These are phyloP conservation scores for Tadarida brasiliensis DNA, from an alignment of 2,797 vertebrate genomes.

Conservation along the genomic window DNA sequence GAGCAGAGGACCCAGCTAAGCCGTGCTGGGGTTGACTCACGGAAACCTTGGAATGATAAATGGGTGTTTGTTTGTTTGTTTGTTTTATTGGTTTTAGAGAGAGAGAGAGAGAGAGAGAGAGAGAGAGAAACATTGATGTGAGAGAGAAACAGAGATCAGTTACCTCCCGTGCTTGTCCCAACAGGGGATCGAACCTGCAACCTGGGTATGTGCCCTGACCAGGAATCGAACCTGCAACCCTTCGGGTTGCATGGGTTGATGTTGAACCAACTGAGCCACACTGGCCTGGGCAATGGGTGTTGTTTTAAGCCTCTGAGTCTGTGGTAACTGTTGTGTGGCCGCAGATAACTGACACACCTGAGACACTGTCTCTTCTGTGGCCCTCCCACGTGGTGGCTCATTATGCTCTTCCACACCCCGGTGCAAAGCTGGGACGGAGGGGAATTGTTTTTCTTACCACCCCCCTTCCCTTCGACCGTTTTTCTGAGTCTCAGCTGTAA, in stretches of 20 bases:
- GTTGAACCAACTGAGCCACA: too few relatives aligned
- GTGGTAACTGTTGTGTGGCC: neutral
- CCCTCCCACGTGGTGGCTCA: neutral
- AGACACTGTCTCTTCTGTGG: neutral
- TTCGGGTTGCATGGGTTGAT: too few relatives aligned
- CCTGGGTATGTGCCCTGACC: too few relatives aligned
- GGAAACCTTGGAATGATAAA: neutral
- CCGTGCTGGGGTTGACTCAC: neutral
- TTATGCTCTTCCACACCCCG: neutral
- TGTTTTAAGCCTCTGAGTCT: neutral
- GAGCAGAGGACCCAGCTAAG: neutral
- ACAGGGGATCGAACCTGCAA: too few relatives aligned
- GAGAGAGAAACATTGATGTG: too few relatives aligned
- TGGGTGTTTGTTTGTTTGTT: too few relatives aligned
- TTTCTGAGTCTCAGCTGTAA: neutral
- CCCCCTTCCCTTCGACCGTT: neutral
- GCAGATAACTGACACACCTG: neutral
- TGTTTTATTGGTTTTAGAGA: too few relatives aligned
- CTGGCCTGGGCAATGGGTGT: neutral
- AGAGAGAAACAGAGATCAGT: too few relatives aligned
- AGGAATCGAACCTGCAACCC: too few relatives aligned
- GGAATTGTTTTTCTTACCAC: neutral
- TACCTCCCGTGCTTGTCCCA: too few relatives aligned
- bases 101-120: too few relatives aligned
- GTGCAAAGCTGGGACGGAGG: neutral